Percentiles rank a stretch among this genome's conserved stretches.
Evolutionary conservation across 2,113 vertebrate species (phyloP).

Genomic region (Spilogale gracilis): DNA sequence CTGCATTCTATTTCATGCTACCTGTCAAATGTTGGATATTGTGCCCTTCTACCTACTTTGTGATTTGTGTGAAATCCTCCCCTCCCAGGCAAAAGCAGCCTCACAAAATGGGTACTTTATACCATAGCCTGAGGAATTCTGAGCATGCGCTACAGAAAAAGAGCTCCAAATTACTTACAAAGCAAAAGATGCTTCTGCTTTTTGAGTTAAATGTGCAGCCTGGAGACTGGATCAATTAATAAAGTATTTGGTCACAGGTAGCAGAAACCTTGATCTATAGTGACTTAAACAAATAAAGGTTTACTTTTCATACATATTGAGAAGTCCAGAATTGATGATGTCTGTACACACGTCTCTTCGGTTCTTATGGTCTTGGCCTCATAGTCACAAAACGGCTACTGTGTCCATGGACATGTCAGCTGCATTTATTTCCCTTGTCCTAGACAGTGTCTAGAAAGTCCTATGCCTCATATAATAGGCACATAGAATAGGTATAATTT

Average conservation of each 20-base stretch:
- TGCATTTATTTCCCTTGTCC: neutral
- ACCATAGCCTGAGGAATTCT: neutral
- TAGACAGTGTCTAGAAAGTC: neutral
- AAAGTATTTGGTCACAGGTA: neutral
- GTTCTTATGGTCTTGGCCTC: neutral
- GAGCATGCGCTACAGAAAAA: neutral
- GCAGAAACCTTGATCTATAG: neutral
- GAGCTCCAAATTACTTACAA: neutral
- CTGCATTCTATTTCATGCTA: neutral
- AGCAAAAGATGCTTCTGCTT: neutral
- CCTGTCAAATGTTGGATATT: neutral
- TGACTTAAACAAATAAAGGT: neutral
- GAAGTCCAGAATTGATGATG: neutral
- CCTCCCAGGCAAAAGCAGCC: conserved; percentile 1
- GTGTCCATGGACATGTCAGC: neutral
- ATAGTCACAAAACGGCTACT: conserved; percentile 19
- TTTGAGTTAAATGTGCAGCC: neutral
- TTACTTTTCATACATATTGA: neutral
- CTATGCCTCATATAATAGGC: neutral
- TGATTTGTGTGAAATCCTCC: conserved; percentile 22
- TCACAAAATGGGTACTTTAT: neutral
- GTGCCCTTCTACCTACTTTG: neutral
- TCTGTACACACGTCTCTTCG: neutral
- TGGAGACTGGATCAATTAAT: neutral
- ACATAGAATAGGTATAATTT: neutral